Evolutionary conservation across 1,140 invertebrate genomes (phyloP).

Genomic region (Plutomurus gul): DNA sequence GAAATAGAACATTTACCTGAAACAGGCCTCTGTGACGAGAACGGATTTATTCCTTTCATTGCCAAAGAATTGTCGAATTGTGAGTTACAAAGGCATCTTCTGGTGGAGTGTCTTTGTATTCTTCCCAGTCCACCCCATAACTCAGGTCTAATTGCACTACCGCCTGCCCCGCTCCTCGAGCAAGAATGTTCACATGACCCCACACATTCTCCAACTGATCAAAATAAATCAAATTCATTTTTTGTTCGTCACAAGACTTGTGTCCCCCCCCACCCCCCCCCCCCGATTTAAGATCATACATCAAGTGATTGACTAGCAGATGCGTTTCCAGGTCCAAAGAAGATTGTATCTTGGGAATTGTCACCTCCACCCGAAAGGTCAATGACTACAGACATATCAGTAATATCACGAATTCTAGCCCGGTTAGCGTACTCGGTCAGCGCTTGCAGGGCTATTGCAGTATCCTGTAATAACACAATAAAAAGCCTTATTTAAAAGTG

Average conservation of each 20-base stretch:
- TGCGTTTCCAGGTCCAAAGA: constrained; percentile 55
- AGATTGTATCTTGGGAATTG: constrained; percentile 50
- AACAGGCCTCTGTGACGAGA: constrained; percentile 61
- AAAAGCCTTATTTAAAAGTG: too few species aligned
- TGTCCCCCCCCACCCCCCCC: neutral
- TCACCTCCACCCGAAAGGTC: constrained; percentile 58
- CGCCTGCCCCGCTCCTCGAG: constrained; percentile 65
- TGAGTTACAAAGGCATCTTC: constrained; percentile 61
- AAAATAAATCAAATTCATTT: neutral
- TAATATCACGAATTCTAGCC: constrained; percentile 65
- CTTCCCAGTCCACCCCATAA: constrained; percentile 62
- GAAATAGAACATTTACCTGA: constrained; percentile 56
- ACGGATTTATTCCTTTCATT: constrained; percentile 65
- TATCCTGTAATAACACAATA: constrained; percentile 61
- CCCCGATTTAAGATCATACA: constrained; percentile 46
- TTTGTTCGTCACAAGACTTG: neutral
- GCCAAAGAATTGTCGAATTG: constrained; percentile 59
- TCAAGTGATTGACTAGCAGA: constrained; percentile 51
- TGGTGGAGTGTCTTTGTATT: constrained; percentile 60
- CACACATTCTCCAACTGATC: constrained; percentile 62
- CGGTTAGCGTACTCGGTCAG: constrained; percentile 65
- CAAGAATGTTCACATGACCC: constrained; percentile 63
- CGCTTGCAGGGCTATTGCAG: constrained; percentile 65
- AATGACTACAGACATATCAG: constrained; percentile 61
- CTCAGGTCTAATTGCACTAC: constrained; percentile 64